Conservation (phyloP, 2,113 vertebrate genomes). For the Furnarius figulus region DNA sequence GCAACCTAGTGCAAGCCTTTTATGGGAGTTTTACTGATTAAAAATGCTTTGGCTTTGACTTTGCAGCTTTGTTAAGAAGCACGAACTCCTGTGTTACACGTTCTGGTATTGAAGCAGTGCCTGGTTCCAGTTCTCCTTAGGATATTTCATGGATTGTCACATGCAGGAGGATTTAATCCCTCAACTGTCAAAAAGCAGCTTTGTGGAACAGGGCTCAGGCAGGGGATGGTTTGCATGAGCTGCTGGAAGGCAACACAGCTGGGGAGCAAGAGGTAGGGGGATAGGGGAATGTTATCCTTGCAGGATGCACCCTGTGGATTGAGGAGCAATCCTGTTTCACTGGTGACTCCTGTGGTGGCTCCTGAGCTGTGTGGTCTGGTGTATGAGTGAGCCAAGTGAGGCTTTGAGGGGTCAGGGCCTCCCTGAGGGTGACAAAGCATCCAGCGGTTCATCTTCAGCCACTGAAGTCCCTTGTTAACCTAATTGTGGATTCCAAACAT, state of each 20-base stretch:
- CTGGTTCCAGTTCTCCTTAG: background rate
- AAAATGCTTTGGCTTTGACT: background rate
- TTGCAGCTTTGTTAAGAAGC: background rate
- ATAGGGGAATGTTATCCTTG: background rate
- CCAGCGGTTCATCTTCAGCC: background rate
- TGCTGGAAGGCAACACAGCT: background rate
- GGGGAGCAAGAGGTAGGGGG: background rate
- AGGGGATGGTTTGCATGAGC: background rate
- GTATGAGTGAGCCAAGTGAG: background rate
- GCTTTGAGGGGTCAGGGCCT: background rate
- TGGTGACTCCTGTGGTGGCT: background rate
- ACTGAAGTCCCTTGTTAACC: background rate
- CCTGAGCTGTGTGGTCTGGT: background rate
- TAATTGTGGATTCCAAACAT: background rate
- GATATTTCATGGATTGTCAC: background rate
- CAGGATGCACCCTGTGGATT: background rate
- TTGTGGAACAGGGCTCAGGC: background rate
- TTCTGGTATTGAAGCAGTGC: background rate
- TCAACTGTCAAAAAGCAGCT: background rate
- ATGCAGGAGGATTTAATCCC: background rate
- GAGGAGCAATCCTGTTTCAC: background rate
- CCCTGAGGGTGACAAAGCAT: background rate
- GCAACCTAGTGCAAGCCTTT: background rate
- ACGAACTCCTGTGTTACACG: background rate
- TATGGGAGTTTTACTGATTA: background rate